Evolutionary conservation across 2,797 vertebrate genomes (phyloP).

Genomic region (Sebastes ruberrimus): DNA sequence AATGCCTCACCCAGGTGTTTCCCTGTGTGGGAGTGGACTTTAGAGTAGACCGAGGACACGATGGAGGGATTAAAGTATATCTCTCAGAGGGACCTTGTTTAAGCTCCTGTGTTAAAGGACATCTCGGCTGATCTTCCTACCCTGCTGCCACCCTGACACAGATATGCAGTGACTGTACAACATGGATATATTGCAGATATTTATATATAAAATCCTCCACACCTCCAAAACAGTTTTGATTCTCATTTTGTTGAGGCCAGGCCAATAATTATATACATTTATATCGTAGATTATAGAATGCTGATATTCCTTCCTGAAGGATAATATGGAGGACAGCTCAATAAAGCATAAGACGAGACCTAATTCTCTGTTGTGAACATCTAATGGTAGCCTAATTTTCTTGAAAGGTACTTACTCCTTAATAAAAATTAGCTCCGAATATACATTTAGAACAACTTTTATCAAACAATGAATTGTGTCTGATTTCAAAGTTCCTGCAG

Average conservation of each 20-base stretch:
- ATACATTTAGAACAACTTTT: neutral
- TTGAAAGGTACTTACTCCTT: neutral
- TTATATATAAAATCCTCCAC: neutral
- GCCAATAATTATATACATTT: neutral
- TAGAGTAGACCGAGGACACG: neutral
- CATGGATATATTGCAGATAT: neutral
- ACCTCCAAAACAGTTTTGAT: neutral
- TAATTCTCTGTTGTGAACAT: neutral
- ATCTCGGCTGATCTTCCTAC: neutral
- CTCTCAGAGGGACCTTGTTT: neutral
- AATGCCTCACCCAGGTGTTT: conserved; percentile 16
- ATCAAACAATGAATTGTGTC: neutral
- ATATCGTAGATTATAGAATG: neutral
- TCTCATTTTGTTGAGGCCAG: neutral
- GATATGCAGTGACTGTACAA: neutral
- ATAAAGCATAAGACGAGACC: neutral
- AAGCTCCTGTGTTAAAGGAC: neutral
- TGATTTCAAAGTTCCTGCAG: neutral
- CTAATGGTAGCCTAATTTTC: neutral
- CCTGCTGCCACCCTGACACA: neutral
- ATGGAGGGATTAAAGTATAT: neutral
- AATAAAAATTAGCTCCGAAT: neutral
- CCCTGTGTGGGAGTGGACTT: neutral
- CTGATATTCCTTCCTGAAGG: neutral
- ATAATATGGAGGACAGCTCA: neutral